Conservation (phyloP, 92 coral and sea anemone genomes). For the Epizoanthus scotinus region DNA sequence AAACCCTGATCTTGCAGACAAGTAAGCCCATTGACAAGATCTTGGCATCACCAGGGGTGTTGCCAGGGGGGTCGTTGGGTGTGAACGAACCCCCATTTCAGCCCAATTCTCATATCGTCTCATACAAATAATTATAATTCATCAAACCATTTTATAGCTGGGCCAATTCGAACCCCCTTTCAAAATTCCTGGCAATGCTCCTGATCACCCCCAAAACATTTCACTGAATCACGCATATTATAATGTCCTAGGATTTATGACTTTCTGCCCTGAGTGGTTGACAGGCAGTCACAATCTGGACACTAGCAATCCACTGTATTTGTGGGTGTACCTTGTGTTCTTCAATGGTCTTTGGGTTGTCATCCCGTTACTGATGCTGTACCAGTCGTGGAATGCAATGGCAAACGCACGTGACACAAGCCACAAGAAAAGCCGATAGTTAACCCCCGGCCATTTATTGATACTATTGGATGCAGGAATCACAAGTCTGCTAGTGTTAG, state of each 20-base stretch:
- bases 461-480: too few species aligned
- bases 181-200: too few species aligned
- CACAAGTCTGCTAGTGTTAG: too few species aligned
- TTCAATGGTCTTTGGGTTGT: constrained; percentile 77
- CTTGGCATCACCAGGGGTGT: too few species aligned
- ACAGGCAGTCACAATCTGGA: constrained; percentile 64
- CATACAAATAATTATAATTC: too few species aligned
- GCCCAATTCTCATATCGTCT: too few species aligned
- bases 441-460: background rate
- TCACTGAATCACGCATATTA: background rate
- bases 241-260: constrained; percentile 67
- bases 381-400: constrained; percentile 60
- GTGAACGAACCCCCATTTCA: too few species aligned
- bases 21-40: background rate
- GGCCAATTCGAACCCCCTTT: too few species aligned
- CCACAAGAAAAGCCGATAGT: constrained; percentile 36
- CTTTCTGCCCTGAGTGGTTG: constrained; percentile 78
- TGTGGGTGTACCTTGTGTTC: constrained; percentile 68
- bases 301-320: constrained; percentile 57
- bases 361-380: constrained; percentile 56
- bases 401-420: constrained; percentile 27
- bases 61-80: too few species aligned
- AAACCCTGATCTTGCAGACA: too few species aligned
- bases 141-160: too few species aligned
- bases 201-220: background rate